phyloP scores from a whole-genome alignment of 2,113 vertebrate species.

The Corythornis vintsioides region DNA sequence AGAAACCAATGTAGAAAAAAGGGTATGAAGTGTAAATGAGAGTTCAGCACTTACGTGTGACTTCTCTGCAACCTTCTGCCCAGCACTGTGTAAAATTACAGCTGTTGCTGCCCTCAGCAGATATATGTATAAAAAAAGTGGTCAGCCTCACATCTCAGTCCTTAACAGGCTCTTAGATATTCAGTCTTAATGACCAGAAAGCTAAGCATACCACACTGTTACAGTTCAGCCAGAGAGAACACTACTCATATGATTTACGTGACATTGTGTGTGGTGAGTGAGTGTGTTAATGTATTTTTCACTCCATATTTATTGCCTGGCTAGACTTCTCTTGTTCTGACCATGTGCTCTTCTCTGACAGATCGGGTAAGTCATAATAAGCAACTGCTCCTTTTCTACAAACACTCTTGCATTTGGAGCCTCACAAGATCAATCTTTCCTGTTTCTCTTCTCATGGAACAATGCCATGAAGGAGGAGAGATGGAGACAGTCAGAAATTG shows the following conservation, averaged over 20 bases:
- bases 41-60: not conserved
- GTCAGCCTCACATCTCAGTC: not conserved
- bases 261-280: slow-evolving; percentile 43
- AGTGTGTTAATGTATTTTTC: slow-evolving; percentile 28
- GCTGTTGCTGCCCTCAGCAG: not conserved
- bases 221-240: not conserved
- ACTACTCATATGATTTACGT: slow-evolving; percentile 13
- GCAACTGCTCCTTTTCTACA: slow-evolving; percentile 51
- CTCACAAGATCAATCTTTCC: not conserved
- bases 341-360: not conserved
- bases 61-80: not conserved
- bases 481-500: not conserved
- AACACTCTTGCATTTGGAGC: slow-evolving; percentile 37
- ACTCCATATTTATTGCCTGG: slow-evolving; percentile 22
- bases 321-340: slow-evolving; percentile 2
- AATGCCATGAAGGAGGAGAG: not conserved
- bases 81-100: not conserved
- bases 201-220: not conserved
- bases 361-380: slow-evolving; percentile 50
- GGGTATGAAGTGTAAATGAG: not conserved
- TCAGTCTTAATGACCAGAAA: not conserved
- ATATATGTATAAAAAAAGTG: not conserved
- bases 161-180: slow-evolving; percentile 5
- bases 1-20: not conserved
- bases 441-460: slow-evolving; percentile 11